phyloP scores from a whole-genome alignment of 2,113 vertebrate species.

The Isurus oxyrinchus region DNA sequence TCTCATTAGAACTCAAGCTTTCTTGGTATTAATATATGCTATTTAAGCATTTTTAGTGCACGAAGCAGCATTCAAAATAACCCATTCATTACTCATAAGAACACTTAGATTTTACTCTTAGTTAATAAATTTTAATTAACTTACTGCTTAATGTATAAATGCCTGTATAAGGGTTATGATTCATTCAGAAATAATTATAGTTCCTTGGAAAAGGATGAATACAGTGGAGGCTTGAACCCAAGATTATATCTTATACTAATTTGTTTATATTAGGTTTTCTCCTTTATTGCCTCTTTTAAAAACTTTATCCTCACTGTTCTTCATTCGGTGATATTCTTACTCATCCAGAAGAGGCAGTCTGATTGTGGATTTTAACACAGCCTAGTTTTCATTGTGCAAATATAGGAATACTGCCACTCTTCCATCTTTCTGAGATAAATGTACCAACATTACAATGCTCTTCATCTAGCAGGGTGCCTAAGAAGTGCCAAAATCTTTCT shows the following conservation, averaged over 20 bases:
- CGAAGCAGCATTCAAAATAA: neutral
- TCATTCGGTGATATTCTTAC: neutral
- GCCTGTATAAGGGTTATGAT: neutral
- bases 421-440: neutral
- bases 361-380: neutral
- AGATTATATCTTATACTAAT: neutral
- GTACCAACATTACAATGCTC: neutral
- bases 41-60: neutral
- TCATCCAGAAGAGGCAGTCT: neutral
- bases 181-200: neutral
- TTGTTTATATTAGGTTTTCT: neutral
- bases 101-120: neutral
- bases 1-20: neutral
- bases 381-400: neutral
- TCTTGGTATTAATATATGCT: neutral
- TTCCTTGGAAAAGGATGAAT: neutral
- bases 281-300: too few species aligned
- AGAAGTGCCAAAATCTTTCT: neutral
- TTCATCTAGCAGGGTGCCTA: neutral
- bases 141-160: neutral
- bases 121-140: neutral
- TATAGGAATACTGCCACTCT: neutral
- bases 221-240: neutral
- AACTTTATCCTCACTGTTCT: neutral
- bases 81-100: neutral